Evolutionary conservation across 2,888 invertebrate species (phyloP), one percentile per base, ranked within the genome.

Genomic region (Noctua janthe): DNA sequence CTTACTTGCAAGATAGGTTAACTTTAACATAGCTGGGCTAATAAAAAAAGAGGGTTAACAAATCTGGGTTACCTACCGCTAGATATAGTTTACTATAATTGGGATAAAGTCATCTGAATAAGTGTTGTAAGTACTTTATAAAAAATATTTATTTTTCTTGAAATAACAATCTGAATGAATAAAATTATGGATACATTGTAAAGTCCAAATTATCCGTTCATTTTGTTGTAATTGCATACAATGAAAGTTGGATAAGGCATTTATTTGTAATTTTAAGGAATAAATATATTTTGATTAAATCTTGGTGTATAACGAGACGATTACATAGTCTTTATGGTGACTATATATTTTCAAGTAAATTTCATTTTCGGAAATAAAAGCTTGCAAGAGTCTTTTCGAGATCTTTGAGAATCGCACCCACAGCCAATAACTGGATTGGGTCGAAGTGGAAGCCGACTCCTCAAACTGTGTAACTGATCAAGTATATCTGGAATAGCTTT

Each of bases 191-290:
- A 17, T 17, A 17, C 62, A 17, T 17, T 64, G 2, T 29, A 35
- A 64, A 64, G 17, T 64, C 8, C 8, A 64, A 17, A 35, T 15
- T 17, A 17, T 64, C 29, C 29, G 29, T 6, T 15, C 2, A 29
- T 62, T 49, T 29, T 70, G 29, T 29, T 49, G 7, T 7, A 49
- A 29, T 70, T 69, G 8, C 10, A 29, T 35, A 13, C 29, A 35
- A 35, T 13, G 35, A 15, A 35, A 43, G 35, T 23, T 47, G n/a
- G 17, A 0, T 56, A 43, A 1, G 2, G 7, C 35, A 74, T 67
- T 69, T 69, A 79, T 79, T 78, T 39, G 20, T 76, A 64, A 66
- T 83, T 72, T 59, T 85, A 74, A 70, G 87, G 49, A 51, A 1
- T 69, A 47, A 62, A 66, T 23, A 73, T 66, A 72, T 51, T 20